A percentile compares a stretch with the other conserved stretches of the same genome.
These are phyloP conservation scores for Sylvilagus floridanus DNA, from an alignment of 2,797 vertebrate species.

Conservation along the genomic window DNA sequence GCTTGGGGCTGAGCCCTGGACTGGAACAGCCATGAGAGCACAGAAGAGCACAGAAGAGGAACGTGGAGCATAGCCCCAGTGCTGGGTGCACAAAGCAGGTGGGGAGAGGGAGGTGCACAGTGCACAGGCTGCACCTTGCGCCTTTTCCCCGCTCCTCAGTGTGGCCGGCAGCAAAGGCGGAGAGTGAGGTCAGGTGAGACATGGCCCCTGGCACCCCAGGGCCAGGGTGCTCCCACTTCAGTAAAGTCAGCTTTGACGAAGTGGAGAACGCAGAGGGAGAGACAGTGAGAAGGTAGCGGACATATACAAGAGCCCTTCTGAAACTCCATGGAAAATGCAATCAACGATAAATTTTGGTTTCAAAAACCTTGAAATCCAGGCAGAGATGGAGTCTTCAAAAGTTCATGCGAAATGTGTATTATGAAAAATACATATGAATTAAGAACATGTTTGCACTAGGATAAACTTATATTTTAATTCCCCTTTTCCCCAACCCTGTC, in stretches of 20 bases:
- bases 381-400: too few species aligned
- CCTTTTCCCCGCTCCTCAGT: neutral
- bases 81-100: neutral
- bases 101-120: neutral
- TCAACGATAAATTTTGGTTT: too few species aligned
- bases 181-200: neutral
- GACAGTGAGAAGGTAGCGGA: neutral
- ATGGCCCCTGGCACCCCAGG: neutral
- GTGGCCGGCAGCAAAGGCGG: neutral
- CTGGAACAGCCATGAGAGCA: neutral
- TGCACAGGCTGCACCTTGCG: neutral
- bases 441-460: too few species aligned
- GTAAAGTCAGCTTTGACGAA: neutral
- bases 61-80: neutral
- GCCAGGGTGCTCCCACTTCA: neutral
- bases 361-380: too few species aligned
- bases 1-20: neutral
- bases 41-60: neutral
- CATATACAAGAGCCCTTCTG: too few species aligned
- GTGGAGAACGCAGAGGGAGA: neutral
- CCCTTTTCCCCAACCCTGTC: too few species aligned
- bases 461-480: too few species aligned
- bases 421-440: too few species aligned
- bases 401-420: too few species aligned
- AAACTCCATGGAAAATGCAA: too few species aligned